phyloP scores from a whole-genome alignment of 2,888 invertebrate genomes.

The Pardosa pseudoannulata region DNA sequence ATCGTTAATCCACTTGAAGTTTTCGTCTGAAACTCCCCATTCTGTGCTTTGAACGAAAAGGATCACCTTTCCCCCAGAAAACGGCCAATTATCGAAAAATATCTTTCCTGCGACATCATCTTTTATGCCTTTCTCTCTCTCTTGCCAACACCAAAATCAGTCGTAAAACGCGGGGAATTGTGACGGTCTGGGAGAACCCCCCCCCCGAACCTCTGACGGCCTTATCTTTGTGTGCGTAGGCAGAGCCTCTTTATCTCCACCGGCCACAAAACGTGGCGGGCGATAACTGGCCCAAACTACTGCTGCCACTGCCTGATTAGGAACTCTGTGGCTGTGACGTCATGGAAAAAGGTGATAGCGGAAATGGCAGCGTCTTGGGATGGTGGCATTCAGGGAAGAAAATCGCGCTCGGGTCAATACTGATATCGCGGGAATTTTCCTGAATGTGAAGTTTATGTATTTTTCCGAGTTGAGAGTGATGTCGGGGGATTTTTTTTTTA shows the following conservation, averaged over 20 bases:
- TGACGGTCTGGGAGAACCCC: constrained; percentile 7
- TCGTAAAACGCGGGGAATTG: constrained; percentile 14
- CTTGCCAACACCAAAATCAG: not conserved
- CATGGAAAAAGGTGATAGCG: constrained; percentile 49
- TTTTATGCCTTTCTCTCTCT: not conserved
- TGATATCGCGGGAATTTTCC: not conserved
- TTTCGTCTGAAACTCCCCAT: not conserved
- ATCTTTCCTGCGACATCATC: not conserved
- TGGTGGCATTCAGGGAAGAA: not conserved
- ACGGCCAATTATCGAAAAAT: constrained; percentile 13
- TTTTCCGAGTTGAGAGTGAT: too few relatives aligned
- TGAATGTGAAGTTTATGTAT: too few relatives aligned
- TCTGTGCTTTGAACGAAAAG: not conserved
- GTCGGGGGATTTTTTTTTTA: too few relatives aligned
- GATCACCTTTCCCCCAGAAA: not conserved
- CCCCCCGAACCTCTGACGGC: not conserved
- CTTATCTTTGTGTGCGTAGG: constrained; percentile 12
- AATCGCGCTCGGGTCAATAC: not conserved
- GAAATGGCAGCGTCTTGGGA: constrained; percentile 12
- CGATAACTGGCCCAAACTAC: constrained; percentile 57
- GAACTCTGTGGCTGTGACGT: constrained; percentile 60
- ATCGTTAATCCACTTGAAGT: not conserved
- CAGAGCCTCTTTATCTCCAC: constrained; percentile 28
- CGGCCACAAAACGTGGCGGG: constrained; percentile 52
- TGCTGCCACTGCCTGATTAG: constrained; percentile 67